These are phyloP conservation scores for Melipona bicolor DNA, from an alignment of 2,888 invertebrate species.

Conservation along the genomic window DNA sequence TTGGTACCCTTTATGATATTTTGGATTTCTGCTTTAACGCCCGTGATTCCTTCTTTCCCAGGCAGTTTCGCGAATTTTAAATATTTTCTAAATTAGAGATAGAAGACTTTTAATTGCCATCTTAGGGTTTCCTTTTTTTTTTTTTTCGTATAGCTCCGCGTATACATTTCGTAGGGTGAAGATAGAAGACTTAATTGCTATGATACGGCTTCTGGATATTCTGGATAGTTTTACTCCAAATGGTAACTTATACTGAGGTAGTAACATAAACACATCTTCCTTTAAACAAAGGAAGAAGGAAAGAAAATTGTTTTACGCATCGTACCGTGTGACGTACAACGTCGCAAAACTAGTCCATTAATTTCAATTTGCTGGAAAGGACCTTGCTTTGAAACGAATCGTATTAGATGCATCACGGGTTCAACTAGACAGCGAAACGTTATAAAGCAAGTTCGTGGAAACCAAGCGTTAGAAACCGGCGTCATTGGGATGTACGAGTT, in stretches of 20 bases:
- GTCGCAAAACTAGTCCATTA: neutral
- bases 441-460: neutral
- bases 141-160: neutral
- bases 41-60: neutral
- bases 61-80: neutral
- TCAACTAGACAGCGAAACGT: neutral
- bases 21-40: too few species aligned
- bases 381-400: neutral
- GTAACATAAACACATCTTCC: too few species aligned
- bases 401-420: neutral
- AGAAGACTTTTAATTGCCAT: neutral
- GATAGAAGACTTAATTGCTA: neutral
- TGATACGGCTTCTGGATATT: neutral
- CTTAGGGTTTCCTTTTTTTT: neutral
- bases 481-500: neutral
- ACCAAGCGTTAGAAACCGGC: conserved; percentile 10
- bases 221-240: neutral
- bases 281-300: neutral
- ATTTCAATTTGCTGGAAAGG: conserved; percentile 5
- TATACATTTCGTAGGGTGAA: neutral
- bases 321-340: neutral
- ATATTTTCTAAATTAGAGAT: too few species aligned
- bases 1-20: too few species aligned
- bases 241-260: neutral
- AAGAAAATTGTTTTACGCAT: neutral